These are phyloP conservation scores for Cygnus atratus DNA, from an alignment of 2,113 vertebrate genomes.

Conservation along the genomic window DNA sequence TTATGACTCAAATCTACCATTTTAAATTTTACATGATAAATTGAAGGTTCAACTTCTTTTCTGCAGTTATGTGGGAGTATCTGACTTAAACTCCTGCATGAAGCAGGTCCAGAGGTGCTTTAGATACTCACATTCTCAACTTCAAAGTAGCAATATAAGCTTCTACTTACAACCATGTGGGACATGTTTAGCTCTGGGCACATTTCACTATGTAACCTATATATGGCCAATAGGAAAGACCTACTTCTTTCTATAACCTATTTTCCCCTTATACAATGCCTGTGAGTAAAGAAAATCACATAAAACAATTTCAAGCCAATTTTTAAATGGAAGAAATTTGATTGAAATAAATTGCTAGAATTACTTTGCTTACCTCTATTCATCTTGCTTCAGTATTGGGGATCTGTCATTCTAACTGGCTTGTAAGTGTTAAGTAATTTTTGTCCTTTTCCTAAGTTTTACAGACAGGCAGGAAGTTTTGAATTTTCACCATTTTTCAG, in stretches of 20 bases:
- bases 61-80: background rate
- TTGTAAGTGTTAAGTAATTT: background rate
- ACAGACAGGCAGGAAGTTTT: background rate
- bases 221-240: constrained; percentile 31
- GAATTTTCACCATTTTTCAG: background rate
- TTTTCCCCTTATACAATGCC: constrained; percentile 24
- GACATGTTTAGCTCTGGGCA: constrained; percentile 52
- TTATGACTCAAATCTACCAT: background rate
- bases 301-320: constrained; percentile 8
- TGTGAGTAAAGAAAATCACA: background rate
- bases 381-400: background rate
- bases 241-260: constrained; percentile 30
- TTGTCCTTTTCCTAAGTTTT: background rate
- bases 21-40: background rate
- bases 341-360: background rate
- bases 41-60: background rate
- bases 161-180: constrained; percentile 31
- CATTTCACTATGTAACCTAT: constrained; percentile 43
- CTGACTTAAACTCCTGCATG: background rate
- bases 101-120: constrained; percentile 50
- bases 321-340: background rate
- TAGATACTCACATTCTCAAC: constrained; percentile 17
- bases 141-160: constrained; percentile 55
- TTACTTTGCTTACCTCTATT: background rate
- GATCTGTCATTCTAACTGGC: background rate